A percentile compares a stretch with the other conserved stretches of the same genome.
These are phyloP conservation scores for Cheiracanthium punctorium DNA, from an alignment of 2,888 invertebrate species.

Conservation along the genomic window DNA sequence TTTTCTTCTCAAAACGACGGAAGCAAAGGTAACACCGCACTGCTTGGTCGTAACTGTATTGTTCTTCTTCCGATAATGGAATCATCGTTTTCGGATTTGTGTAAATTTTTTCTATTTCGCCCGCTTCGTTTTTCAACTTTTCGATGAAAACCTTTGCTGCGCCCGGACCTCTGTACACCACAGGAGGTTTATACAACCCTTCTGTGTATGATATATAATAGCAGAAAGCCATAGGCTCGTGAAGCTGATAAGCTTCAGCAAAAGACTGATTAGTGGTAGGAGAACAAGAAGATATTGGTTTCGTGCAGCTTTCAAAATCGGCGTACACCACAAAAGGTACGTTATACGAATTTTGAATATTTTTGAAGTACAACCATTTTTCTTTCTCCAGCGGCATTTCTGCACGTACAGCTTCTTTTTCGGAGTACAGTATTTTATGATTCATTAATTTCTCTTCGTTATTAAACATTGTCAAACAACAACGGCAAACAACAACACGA, in stretches of 20 bases:
- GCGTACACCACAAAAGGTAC: slow-evolving; percentile 14
- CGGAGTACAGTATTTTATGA: background rate
- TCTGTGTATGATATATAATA: background rate
- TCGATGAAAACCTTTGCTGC: background rate
- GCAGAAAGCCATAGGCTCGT: background rate
- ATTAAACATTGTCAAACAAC: background rate
- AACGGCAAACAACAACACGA: background rate
- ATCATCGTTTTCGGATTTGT: background rate
- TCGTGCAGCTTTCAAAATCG: slow-evolving; percentile 8
- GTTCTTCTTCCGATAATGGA: background rate
- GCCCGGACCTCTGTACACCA: background rate
- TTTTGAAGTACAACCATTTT: background rate
- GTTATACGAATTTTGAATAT: background rate
- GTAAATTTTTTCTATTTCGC: background rate
- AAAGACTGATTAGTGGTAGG: background rate
- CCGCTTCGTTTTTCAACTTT: background rate
- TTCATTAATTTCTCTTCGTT: background rate
- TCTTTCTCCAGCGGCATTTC: slow-evolving; percentile 10
- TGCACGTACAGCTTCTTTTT: background rate
- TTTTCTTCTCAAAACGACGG: background rate
- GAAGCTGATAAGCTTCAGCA: background rate
- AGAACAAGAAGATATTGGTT: background rate
- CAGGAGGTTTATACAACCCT: background rate
- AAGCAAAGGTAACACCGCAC: background rate
- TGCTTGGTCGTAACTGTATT: background rate